phyloP scores from a whole-genome alignment of 2,888 invertebrate genomes.

The Brenthis daphne region DNA sequence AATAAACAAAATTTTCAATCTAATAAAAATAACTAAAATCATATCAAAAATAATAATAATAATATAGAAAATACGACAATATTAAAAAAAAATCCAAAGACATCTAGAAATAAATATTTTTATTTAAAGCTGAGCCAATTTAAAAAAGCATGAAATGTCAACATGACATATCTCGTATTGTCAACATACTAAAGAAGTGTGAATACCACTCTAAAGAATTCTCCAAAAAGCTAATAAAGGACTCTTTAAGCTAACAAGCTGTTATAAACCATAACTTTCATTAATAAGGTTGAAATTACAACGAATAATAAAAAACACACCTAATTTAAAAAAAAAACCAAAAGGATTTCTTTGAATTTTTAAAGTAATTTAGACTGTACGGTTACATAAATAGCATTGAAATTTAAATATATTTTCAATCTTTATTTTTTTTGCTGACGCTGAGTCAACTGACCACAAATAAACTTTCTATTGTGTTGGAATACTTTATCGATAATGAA shows the following conservation, averaged over 20 bases:
- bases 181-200: conserved; percentile 16
- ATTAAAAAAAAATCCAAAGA: too few species aligned
- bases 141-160: conserved; percentile 12
- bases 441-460: conserved; percentile 58
- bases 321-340: neutral
- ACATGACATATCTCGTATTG: conserved; percentile 27
- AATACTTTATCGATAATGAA: conserved; percentile 73
- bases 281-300: neutral
- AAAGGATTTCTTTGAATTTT: neutral
- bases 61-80: too few species aligned
- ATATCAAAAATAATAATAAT: too few species aligned
- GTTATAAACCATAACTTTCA: neutral
- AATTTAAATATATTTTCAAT: neutral
- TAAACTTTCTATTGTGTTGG: conserved; percentile 79
- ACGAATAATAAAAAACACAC: neutral
- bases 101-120: too few species aligned
- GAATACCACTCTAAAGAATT: conserved; percentile 7
- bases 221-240: conserved; percentile 1
- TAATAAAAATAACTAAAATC: too few species aligned
- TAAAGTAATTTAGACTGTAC: conserved; percentile 5
- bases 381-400: neutral
- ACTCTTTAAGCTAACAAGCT: neutral
- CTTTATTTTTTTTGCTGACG: conserved; percentile 54
- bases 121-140: too few species aligned
- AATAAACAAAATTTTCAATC: too few species aligned